These are phyloP conservation scores for Anthrax anthrax DNA, from an alignment of 2,888 invertebrate genomes.

Conservation along the genomic window DNA sequence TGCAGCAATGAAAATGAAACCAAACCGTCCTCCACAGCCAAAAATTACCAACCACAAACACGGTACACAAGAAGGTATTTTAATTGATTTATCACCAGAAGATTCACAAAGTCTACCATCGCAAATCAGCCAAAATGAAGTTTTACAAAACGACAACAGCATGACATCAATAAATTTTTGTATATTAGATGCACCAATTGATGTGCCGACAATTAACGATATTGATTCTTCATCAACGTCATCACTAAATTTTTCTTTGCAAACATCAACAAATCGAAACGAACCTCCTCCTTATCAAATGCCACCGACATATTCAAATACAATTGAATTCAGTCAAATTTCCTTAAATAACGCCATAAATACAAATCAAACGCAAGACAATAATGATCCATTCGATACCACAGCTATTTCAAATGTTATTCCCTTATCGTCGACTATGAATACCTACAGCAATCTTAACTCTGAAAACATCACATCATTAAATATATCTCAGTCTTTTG, in stretches of 20 bases:
- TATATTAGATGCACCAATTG: constrained; percentile 59
- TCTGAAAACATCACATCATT: not conserved
- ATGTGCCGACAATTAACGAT: constrained; percentile 40
- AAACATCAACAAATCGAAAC: constrained; percentile 5
- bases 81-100: constrained; percentile 60
- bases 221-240: constrained; percentile 15
- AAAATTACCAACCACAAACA: constrained; percentile 8
- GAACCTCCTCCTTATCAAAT: constrained; percentile 40
- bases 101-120: constrained; percentile 18
- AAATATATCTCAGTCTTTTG: not conserved
- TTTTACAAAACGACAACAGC: not conserved
- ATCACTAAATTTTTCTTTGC: constrained; percentile 11
- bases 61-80: constrained; percentile 42
- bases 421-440: not conserved
- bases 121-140: not conserved
- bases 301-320: constrained; percentile 42
- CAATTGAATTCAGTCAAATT: constrained; percentile 26
- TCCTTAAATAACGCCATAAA: constrained; percentile 10
- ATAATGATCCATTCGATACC: constrained; percentile 56
- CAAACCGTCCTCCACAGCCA: constrained; percentile 35
- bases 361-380: constrained; percentile 7
- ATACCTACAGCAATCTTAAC: not conserved
- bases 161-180: constrained; percentile 34
- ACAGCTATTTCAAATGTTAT: constrained; percentile 23
- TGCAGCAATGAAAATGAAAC: constrained; percentile 23